These are phyloP conservation scores for Rallus limicola DNA, from an alignment of 2,113 vertebrate species.

Conservation along the genomic window DNA sequence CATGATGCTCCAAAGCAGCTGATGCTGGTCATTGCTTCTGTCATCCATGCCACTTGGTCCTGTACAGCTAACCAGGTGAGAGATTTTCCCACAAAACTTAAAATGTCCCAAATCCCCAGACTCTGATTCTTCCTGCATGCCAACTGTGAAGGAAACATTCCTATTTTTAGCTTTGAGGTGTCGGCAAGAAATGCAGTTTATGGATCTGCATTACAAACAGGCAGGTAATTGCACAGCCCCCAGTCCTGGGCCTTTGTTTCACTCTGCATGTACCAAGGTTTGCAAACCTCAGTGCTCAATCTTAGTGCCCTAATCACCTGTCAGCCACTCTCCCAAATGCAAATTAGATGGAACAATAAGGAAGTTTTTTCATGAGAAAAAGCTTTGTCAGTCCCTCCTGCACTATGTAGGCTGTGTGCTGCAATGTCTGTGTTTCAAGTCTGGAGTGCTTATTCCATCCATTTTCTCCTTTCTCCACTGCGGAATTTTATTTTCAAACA, in stretches of 20 bases:
- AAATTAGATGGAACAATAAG: not conserved
- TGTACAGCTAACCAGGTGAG: not conserved
- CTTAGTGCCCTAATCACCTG: not conserved
- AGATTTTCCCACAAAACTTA: not conserved
- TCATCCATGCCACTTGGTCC: not conserved
- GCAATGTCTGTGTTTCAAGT: not conserved
- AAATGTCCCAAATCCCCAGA: not conserved
- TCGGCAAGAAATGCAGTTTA: not conserved
- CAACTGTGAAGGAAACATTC: not conserved
- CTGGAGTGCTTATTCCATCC: not conserved
- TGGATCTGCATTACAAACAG: not conserved
- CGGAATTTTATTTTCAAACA: conserved; percentile 18
- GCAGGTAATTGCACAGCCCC: not conserved
- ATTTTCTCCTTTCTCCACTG: not conserved
- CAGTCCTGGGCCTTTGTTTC: accelerated
- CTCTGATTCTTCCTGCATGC: not conserved
- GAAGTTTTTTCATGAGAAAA: not conserved
- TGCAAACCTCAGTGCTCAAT: not conserved
- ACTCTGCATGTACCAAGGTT: not conserved
- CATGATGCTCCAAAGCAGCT: not conserved
- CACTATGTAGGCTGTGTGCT: not conserved
- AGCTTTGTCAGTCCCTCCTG: too few species aligned
- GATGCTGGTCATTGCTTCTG: not conserved
- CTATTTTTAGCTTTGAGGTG: conserved; percentile 13
- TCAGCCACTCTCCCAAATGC: not conserved